phyloP scores from a whole-genome alignment of 2,888 invertebrate genomes.

The Aspidiotus destructor region DNA sequence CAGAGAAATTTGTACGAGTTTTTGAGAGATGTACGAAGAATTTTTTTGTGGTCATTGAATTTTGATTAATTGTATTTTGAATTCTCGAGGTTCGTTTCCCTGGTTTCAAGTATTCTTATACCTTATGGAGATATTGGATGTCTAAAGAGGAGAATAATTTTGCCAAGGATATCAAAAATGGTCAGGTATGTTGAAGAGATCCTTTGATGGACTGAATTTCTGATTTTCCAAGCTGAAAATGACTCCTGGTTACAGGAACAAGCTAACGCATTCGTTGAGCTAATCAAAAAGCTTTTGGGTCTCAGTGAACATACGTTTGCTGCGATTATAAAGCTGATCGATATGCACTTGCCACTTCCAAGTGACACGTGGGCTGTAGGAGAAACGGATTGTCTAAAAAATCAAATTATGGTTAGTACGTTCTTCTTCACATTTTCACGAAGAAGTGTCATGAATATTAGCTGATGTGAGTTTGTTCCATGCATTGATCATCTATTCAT shows the following conservation, averaged over 20 bases:
- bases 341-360: constrained; percentile 55
- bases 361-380: constrained; percentile 55
- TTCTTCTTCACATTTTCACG: background rate
- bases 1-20: too few relatives aligned
- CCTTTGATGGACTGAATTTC: background rate
- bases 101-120: constrained; percentile 50
- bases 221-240: background rate
- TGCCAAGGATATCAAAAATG: constrained; percentile 54
- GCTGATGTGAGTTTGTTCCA: background rate
- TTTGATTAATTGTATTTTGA: background rate
- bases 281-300: constrained; percentile 47
- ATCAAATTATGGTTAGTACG: constrained; percentile 51
- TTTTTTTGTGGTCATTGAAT: background rate
- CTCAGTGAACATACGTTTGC: constrained; percentile 57
- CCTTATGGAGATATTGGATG: constrained; percentile 69
- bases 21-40: too few relatives aligned
- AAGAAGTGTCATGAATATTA: background rate
- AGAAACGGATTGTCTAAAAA: constrained; percentile 50
- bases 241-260: background rate
- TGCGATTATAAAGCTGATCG: constrained; percentile 56
- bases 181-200: constrained; percentile 42
- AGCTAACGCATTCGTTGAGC: constrained; percentile 39
- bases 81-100: constrained; percentile 41
- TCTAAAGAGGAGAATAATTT: constrained; percentile 54
- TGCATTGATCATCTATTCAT: constrained; percentile 1